Base-by-base conservation (phyloP, 92 coral and sea anemone genomes). In the Porites lobata region DNA sequence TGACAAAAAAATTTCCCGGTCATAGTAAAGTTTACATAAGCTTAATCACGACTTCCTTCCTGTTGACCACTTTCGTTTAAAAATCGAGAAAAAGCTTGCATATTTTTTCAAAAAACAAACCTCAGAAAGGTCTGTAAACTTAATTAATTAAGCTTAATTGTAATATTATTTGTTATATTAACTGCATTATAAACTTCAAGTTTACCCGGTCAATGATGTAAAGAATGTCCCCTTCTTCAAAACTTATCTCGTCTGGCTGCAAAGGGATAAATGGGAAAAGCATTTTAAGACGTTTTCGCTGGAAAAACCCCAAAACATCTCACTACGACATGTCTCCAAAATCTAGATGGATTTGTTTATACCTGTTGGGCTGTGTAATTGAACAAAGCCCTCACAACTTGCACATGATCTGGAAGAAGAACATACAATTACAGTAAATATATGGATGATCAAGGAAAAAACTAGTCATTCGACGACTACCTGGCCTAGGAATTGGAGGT, bases 361-460 rank as follows among this genome's bases (percentile, higher is more conserved):
- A 96, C 99, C 93, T 98, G 98, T 69, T 92, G 96, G 12, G 99
- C 98, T 21, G 96, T 92, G 89, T 98, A 98, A 90, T 96, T 98
- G 91, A 15, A 98, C 79, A 78, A 38, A 2, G 99, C 99, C 71
- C 99, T 84, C 8, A 98, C 98, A 58, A 98, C 99, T 79, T 94
- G 96, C 5, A 98, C 99, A 87, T 98, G 99, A 21, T 93, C 99
- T 97, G 77, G 11, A 87, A 17, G 64, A 63, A 83, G 75, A 89
- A 56, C 6, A 59, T 53, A 15, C 22, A 83, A 58, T 6, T 4
- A 56, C 22, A 51, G 22, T 84, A 51, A 61, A 73, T 0, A 50
- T 47, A 38, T 63, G 51, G 13, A 63, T 2, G 9, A 83, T 14
- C 61, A 32, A 15, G 80, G 17, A 15, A 63, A 64, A 64, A 58